These are phyloP conservation scores for Oenanthe melanoleuca DNA, from an alignment of 2,113 vertebrate genomes.

Conservation along the genomic window DNA sequence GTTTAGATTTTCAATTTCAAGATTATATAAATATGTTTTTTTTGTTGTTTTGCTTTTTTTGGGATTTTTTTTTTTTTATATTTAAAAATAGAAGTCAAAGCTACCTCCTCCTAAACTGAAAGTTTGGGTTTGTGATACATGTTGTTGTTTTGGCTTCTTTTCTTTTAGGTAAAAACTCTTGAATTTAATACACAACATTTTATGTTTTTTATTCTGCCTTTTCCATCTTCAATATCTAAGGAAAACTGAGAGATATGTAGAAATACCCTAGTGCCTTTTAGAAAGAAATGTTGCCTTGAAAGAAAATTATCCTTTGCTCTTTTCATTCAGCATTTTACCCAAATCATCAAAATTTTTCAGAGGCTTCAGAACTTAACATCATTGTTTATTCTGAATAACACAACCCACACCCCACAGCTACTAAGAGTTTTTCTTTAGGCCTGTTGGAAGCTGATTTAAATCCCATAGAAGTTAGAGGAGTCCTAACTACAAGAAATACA, in stretches of 20 bases:
- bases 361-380: background rate
- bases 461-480: background rate
- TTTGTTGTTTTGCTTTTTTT: background rate
- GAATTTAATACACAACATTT: background rate
- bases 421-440: background rate
- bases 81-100: background rate
- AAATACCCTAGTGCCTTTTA: background rate
- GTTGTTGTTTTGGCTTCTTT: background rate
- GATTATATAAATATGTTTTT: background rate
- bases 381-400: background rate
- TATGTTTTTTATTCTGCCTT: background rate
- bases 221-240: background rate
- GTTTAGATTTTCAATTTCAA: background rate
- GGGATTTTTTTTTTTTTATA: accelerated
- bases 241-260: background rate
- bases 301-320: background rate
- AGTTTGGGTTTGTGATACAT: background rate
- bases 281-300: background rate
- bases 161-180: background rate
- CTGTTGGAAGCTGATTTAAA: background rate
- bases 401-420: background rate
- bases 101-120: background rate
- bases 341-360: background rate
- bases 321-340: background rate
- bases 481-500: background rate